These are phyloP conservation scores for Epinephelus lanceolatus DNA, from an alignment of 2,113 vertebrate genomes.

Conservation along the genomic window DNA sequence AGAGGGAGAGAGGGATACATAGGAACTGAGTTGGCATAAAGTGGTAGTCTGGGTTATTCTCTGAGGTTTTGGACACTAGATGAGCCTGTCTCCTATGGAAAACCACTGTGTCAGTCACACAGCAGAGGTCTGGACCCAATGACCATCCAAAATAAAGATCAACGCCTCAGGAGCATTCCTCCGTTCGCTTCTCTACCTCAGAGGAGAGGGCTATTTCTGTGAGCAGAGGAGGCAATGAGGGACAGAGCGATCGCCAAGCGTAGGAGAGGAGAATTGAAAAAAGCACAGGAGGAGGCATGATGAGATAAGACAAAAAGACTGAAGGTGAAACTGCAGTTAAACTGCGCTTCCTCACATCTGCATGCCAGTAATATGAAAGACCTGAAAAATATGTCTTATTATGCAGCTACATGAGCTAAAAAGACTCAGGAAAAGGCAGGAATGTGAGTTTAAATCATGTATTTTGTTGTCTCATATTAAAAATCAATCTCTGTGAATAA, in stretches of 20 bases:
- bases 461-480: not conserved
- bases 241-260: constrained; percentile 22
- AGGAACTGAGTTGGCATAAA: constrained; percentile 17
- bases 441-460: not conserved
- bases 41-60: constrained; percentile 30
- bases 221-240: constrained; percentile 58
- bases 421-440: not conserved
- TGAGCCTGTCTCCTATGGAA: constrained; percentile 43
- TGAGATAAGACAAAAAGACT: constrained; percentile 28
- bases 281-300: constrained; percentile 25
- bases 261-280: constrained; percentile 46
- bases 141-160: constrained; percentile 55
- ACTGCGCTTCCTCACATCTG: constrained; percentile 9
- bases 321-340: constrained; percentile 34
- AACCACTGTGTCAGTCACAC: constrained; percentile 50
- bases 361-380: not conserved
- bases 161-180: constrained; percentile 54
- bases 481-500: not conserved
- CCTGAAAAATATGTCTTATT: not conserved
- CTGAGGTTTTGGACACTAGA: constrained; percentile 44
- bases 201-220: constrained; percentile 63
- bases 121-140: constrained; percentile 45
- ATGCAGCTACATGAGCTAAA: not conserved
- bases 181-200: constrained; percentile 45
- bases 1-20: not conserved